Conservation (phyloP, 2,797 vertebrate genomes). For the Molossus alvarezi region DNA sequence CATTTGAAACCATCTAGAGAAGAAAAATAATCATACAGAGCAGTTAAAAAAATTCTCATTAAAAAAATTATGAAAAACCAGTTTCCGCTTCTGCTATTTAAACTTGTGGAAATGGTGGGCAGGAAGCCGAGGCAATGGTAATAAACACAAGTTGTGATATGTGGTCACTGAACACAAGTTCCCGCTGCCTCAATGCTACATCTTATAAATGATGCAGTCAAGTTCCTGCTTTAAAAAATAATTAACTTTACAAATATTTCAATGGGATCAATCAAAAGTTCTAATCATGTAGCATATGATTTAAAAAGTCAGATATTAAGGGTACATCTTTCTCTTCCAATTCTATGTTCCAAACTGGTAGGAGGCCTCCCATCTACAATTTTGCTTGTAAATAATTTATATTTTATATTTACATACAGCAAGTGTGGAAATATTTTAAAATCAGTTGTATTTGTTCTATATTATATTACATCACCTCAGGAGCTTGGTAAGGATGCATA, state of each 20-base stretch:
- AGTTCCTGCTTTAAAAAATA: conserved; percentile 32
- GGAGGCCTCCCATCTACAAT: neutral
- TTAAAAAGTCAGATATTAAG: conserved; percentile 23
- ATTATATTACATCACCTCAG: conserved; percentile 15
- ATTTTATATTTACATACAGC: neutral
- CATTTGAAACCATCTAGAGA: conserved; percentile 63
- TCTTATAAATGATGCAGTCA: neutral
- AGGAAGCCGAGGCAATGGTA: neutral
- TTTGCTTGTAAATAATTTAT: conserved; percentile 44
- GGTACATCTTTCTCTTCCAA: neutral
- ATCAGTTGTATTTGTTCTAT: conserved; percentile 37
- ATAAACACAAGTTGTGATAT: neutral
- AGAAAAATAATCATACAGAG: neutral
- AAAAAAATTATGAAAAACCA: conserved; percentile 38
- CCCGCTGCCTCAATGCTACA: neutral
- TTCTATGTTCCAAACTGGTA: conserved; percentile 31
- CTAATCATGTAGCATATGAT: neutral
- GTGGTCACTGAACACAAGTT: neutral
- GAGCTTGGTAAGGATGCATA: conserved; percentile 53
- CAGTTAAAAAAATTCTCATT: neutral
- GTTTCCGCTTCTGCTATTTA: conserved; percentile 25
- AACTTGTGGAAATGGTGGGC: neutral
- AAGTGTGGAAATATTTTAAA: conserved; percentile 8
- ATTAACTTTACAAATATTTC: conserved; percentile 37
- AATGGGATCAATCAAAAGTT: conserved; percentile 24